A percentile compares a stretch with the other conserved stretches of the same genome.
These are phyloP conservation scores for Pseudochaenichthys georgianus DNA, from an alignment of 2,797 vertebrate genomes.

Conservation along the genomic window DNA sequence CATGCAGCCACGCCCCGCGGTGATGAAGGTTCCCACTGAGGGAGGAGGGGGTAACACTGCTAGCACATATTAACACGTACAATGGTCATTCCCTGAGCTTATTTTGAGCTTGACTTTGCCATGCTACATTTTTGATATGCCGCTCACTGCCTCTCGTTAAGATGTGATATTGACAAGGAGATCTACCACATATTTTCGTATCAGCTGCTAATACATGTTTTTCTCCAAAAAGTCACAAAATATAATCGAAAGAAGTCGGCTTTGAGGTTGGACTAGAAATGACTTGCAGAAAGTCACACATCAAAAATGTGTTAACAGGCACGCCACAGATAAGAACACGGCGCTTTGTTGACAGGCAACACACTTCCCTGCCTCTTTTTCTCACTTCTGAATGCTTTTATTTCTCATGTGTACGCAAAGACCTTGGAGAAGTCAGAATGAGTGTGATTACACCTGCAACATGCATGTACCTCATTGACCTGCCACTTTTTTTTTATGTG, in stretches of 20 bases:
- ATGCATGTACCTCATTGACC: not conserved
- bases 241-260: slow-evolving; percentile 11
- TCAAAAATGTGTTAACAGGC: slow-evolving; percentile 52
- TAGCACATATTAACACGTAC: not conserved
- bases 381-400: slow-evolving; percentile 26
- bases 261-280: slow-evolving; percentile 37
- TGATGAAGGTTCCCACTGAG: slow-evolving; percentile 15
- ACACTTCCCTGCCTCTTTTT: slow-evolving; percentile 51
- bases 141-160: not conserved
- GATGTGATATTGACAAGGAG: not conserved
- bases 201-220: not conserved
- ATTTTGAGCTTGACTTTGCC: not conserved
- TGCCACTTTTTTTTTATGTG: not conserved
- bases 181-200: not conserved
- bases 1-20: slow-evolving; percentile 41
- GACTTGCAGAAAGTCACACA: slow-evolving; percentile 65
- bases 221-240: slow-evolving; percentile 10
- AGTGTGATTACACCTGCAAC: not conserved
- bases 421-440: not conserved
- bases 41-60: not conserved
- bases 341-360: slow-evolving; percentile 24
- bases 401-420: slow-evolving; percentile 27
- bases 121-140: not conserved
- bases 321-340: slow-evolving; percentile 62
- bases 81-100: not conserved